Conservation (phyloP, 2,888 invertebrate genomes). For the Lasioglossum leucozonium region DNA sequence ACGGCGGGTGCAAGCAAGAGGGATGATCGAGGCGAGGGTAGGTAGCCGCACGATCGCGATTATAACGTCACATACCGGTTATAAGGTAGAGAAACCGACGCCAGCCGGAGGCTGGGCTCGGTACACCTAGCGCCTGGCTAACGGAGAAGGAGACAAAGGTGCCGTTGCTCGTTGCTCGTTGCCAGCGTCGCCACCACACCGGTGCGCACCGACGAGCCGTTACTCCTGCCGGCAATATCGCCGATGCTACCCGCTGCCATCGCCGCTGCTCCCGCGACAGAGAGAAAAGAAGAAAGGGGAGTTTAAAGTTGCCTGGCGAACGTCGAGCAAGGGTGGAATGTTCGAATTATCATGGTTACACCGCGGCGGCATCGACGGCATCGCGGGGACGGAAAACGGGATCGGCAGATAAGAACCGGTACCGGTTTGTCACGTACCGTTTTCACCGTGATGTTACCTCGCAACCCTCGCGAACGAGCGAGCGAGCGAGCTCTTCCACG, state of each 20-base stretch:
- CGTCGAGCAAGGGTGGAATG: constrained; percentile 79
- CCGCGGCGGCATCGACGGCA: constrained; percentile 72
- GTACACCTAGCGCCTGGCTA: constrained; percentile 31
- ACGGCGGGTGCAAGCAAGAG: constrained; percentile 11
- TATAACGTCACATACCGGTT: constrained; percentile 79
- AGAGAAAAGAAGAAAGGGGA: constrained; percentile 40
- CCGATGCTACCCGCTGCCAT: constrained; percentile 13
- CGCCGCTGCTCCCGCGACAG: neutral
- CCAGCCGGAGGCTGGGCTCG: constrained; percentile 53
- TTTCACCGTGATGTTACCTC: constrained; percentile 81
- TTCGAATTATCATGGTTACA: constrained; percentile 80
- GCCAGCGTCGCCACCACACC: constrained; percentile 18
- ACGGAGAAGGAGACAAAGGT: constrained; percentile 38
- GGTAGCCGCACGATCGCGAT: constrained; percentile 69
- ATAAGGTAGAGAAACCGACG: constrained; percentile 75
- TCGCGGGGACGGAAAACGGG: constrained; percentile 70
- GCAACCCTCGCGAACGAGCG: constrained; percentile 59
- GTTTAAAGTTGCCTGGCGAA: constrained; percentile 68
- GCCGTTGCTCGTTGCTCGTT: constrained; percentile 13
- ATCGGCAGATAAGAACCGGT: constrained; percentile 81
- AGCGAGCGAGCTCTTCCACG: constrained; percentile 32
- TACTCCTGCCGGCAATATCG: constrained; percentile 11
- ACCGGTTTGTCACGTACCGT: constrained; percentile 82
- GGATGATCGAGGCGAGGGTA: constrained; percentile 29
- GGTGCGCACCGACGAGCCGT: neutral